Conservation (phyloP, 2,888 invertebrate species). For the Andrena camellia region DNA sequence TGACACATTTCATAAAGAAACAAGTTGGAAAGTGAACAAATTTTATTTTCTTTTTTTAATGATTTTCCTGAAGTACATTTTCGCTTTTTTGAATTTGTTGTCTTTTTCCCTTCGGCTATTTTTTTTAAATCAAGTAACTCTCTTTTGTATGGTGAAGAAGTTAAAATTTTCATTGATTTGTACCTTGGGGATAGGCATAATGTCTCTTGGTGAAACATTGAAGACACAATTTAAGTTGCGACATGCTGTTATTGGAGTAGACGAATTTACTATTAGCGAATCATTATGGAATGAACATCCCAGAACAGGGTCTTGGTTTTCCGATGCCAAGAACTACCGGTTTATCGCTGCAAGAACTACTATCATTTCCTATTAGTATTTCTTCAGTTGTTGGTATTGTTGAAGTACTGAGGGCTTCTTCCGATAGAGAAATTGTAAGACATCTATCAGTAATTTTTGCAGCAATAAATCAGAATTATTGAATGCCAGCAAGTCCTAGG, state of each 20-base stretch:
- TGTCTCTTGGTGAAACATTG: too few species aligned
- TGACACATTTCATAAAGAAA: too few species aligned
- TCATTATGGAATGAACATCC: not conserved
- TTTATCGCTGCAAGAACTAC: conserved; percentile 6
- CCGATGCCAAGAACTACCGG: not conserved
- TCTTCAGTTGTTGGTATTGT: not conserved
- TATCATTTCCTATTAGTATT: conserved; percentile 1
- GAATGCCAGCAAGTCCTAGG: conserved; percentile 44
- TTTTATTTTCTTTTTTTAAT: too few species aligned
- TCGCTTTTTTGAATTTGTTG: too few species aligned
- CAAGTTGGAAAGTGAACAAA: too few species aligned
- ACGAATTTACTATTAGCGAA: not conserved
- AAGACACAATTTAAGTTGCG: not conserved
- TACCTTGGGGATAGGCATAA: too few species aligned
- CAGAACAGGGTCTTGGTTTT: not conserved
- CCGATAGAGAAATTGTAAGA: not conserved
- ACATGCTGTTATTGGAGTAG: not conserved
- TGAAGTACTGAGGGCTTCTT: not conserved
- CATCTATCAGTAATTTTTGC: conserved; percentile 47
- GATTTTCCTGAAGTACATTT: too few species aligned
- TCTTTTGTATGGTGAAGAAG: too few species aligned
- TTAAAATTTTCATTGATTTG: too few species aligned
- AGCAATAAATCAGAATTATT: conserved; percentile 36
- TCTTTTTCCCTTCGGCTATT: too few species aligned
- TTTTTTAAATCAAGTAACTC: too few species aligned